A percentile compares a stretch with the other conserved stretches of the same genome.
phyloP scores from a whole-genome alignment of 2,113 vertebrate species.

The Tychaedon coryphoeus region DNA sequence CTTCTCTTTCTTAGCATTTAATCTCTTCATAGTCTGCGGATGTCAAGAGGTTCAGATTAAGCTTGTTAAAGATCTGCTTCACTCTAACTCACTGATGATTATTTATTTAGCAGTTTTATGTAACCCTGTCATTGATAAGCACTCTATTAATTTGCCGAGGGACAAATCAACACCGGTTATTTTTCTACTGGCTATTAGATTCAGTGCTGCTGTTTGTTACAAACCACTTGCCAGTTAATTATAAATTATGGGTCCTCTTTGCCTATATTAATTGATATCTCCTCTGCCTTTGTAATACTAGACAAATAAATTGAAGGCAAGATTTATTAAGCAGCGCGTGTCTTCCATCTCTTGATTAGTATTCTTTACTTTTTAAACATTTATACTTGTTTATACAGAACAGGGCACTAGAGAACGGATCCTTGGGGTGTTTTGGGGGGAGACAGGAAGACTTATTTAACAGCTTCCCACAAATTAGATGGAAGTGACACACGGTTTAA shows the following conservation, averaged over 20 bases:
- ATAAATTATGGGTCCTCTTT: slow-evolving; percentile 96
- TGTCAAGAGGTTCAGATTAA: slow-evolving; percentile 94
- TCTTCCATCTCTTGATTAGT: slow-evolving; percentile 76
- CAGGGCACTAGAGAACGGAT: slow-evolving; percentile 66
- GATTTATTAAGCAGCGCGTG: slow-evolving; percentile 87
- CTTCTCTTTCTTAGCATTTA: slow-evolving; percentile 76
- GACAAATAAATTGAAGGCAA: slow-evolving; percentile 92
- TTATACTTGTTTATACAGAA: slow-evolving; percentile 74
- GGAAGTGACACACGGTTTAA: slow-evolving; percentile 41
- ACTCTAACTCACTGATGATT: slow-evolving; percentile 96
- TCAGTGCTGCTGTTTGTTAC: slow-evolving; percentile 91
- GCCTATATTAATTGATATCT: slow-evolving; percentile 96
- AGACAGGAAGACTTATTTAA: slow-evolving; percentile 56
- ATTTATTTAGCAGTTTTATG: slow-evolving; percentile 99
- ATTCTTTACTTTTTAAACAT: slow-evolving; percentile 80
- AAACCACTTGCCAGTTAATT: slow-evolving; percentile 97
- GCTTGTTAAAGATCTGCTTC: slow-evolving; percentile 96
- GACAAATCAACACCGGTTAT: slow-evolving; percentile 93
- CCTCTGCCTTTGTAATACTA: slow-evolving; percentile 84
- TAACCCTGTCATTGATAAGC: slow-evolving; percentile 97
- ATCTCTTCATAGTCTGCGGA: slow-evolving; percentile 82
- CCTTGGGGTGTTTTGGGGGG: slow-evolving; percentile 64
- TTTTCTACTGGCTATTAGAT: slow-evolving; percentile 91
- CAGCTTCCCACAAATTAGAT: slow-evolving; percentile 53
- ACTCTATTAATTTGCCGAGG: slow-evolving; percentile 95